Conservation (phyloP, 2,888 invertebrate species). For the Hemicrepidius hirtus region DNA sequence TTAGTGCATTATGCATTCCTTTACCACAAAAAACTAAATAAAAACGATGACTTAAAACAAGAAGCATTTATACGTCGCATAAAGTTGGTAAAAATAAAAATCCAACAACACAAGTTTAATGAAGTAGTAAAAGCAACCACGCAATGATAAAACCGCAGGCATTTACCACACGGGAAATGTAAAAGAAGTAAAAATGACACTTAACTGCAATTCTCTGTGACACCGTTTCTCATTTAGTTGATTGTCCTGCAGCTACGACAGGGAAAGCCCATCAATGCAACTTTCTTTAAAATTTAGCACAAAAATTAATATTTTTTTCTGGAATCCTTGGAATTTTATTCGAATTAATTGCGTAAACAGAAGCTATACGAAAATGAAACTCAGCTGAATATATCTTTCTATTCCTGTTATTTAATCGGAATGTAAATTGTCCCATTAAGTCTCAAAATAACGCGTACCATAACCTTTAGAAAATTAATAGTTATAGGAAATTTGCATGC, state of each 20-base stretch:
- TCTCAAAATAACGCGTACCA: slow-evolving; percentile 10
- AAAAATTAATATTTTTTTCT: background rate
- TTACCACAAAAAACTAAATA: slow-evolving; percentile 2
- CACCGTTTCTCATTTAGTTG: slow-evolving; percentile 26
- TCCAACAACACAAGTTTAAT: slow-evolving; percentile 52
- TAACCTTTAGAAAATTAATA: slow-evolving; percentile 20
- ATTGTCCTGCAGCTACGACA: slow-evolving; percentile 4
- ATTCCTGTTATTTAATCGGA: slow-evolving; percentile 1
- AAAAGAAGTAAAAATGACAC: slow-evolving; percentile 36
- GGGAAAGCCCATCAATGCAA: slow-evolving; percentile 13
- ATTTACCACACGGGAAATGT: slow-evolving; percentile 47
- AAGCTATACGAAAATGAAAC: background rate
- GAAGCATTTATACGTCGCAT: slow-evolving; percentile 34
- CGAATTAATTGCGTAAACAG: background rate
- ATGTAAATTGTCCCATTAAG: slow-evolving; percentile 13
- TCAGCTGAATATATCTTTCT: background rate
- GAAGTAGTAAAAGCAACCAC: slow-evolving; percentile 55
- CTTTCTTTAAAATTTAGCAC: slow-evolving; percentile 16
- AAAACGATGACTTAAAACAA: slow-evolving; percentile 11
- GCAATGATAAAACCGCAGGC: slow-evolving; percentile 57
- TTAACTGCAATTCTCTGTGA: slow-evolving; percentile 20
- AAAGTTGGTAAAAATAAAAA: slow-evolving; percentile 46
- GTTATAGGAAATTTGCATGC: slow-evolving; percentile 21
- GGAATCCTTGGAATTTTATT: background rate
- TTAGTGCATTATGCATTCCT: slow-evolving; percentile 14